Percentiles rank a stretch among this genome's conserved stretches.
Evolutionary conservation across 2,888 invertebrate genomes (phyloP).

Genomic region (Agriotes lineatus): DNA sequence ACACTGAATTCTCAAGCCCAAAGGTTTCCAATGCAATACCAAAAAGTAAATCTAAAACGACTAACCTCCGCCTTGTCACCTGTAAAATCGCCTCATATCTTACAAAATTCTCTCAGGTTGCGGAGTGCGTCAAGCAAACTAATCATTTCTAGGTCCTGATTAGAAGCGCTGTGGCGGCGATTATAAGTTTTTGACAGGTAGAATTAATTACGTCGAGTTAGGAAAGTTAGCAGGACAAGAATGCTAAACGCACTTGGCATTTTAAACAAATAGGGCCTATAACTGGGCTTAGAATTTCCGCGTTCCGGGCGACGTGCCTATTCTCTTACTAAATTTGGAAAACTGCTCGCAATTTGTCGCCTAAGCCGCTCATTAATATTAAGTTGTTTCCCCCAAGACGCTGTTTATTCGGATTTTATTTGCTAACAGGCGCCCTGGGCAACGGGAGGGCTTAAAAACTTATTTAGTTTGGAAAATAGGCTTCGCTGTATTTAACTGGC

Average conservation of each 20-base stretch:
- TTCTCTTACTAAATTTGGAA: background rate
- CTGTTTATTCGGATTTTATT: no score
- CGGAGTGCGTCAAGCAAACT: slow-evolving; percentile 26
- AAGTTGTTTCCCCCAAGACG: no score
- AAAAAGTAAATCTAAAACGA: no score
- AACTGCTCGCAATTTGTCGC: background rate
- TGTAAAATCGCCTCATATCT: no score
- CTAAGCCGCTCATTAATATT: no score
- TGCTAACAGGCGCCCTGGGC: no score
- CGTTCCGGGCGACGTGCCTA: background rate
- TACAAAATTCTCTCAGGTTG: background rate
- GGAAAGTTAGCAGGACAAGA: slow-evolving; percentile 34
- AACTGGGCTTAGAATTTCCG: slow-evolving; percentile 21
- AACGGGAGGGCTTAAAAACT: no score
- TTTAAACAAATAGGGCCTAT: slow-evolving; percentile 31
- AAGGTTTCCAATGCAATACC: no score
- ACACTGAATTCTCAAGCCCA: no score
- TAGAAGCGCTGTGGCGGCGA: slow-evolving; percentile 48
- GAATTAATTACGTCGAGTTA: slow-evolving; percentile 50
- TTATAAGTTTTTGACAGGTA: slow-evolving; percentile 54
- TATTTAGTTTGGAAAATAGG: no score
- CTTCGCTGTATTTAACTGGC: no score
- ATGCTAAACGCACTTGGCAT: slow-evolving; percentile 35
- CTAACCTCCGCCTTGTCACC: no score
- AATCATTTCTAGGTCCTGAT: slow-evolving; percentile 45